Evolutionary conservation across 2,113 vertebrate genomes (phyloP).

Genomic region (Engystomops pustulosus): DNA sequence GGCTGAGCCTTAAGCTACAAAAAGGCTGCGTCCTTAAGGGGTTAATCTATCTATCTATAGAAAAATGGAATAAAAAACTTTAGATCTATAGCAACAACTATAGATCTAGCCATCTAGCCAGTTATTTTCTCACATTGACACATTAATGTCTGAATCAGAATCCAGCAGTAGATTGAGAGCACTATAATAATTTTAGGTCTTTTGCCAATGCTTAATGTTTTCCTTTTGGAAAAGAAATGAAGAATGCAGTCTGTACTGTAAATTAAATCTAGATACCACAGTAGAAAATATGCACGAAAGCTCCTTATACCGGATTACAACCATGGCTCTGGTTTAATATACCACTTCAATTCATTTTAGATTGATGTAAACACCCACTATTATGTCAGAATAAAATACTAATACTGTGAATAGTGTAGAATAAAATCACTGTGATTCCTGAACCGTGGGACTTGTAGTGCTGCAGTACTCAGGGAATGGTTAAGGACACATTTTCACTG

Average conservation of each 20-base stretch:
- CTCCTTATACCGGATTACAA: constrained; percentile 41
- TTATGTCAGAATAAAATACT: background rate
- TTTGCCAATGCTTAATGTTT: background rate
- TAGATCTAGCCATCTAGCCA: too few relatives aligned
- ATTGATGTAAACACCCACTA: constrained; percentile 11
- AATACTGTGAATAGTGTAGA: background rate
- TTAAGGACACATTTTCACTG: background rate
- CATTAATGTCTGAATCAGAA: too few relatives aligned
- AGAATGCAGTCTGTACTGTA: background rate
- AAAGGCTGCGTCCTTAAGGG: too few relatives aligned
- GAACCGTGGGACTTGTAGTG: background rate
- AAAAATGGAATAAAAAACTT: too few relatives aligned
- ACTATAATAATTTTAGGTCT: background rate
- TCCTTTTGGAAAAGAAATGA: background rate
- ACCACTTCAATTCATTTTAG: constrained; percentile 28
- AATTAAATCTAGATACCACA: constrained; percentile 15
- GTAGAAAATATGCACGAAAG: constrained; percentile 19
- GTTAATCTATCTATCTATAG: too few relatives aligned
- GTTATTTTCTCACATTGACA: too few relatives aligned
- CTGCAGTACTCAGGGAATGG: background rate
- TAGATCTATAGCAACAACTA: too few relatives aligned
- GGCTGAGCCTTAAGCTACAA: too few relatives aligned
- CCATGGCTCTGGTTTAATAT: constrained; percentile 27
- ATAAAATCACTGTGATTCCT: background rate
- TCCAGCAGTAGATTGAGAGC: background rate